Evolutionary conservation across 1,140 invertebrate species (phyloP).

Genomic region (Globodera rostochiensis): DNA sequence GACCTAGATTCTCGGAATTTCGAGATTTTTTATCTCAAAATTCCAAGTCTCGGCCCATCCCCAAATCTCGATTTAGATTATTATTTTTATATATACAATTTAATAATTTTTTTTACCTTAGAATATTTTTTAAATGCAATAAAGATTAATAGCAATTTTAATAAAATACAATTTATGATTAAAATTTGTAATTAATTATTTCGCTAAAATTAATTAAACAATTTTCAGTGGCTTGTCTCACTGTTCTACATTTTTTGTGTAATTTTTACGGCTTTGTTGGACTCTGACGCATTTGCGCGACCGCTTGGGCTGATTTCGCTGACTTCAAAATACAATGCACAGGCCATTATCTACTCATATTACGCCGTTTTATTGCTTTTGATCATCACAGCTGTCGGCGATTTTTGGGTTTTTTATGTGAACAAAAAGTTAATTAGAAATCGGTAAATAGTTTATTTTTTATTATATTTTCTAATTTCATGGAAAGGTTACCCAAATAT

Average conservation of each 20-base stretch:
- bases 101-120: too few relatives aligned
- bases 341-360: background rate
- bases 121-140: too few relatives aligned
- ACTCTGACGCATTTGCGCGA: background rate
- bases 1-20: too few relatives aligned
- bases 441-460: background rate
- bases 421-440: background rate
- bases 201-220: too few relatives aligned
- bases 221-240: background rate
- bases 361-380: background rate
- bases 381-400: background rate
- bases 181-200: too few relatives aligned
- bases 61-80: too few relatives aligned
- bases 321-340: constrained; percentile 6
- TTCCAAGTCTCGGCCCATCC: too few relatives aligned
- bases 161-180: too few relatives aligned
- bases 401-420: background rate
- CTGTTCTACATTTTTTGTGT: constrained; percentile 1
- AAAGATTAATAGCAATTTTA: too few relatives aligned
- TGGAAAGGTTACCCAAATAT: too few relatives aligned
- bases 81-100: too few relatives aligned
- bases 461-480: background rate
- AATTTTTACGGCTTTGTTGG: background rate
- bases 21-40: too few relatives aligned
- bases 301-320: background rate